These are phyloP conservation scores for Mayetiola destructor DNA, from an alignment of 2,888 invertebrate species.

Conservation along the genomic window DNA sequence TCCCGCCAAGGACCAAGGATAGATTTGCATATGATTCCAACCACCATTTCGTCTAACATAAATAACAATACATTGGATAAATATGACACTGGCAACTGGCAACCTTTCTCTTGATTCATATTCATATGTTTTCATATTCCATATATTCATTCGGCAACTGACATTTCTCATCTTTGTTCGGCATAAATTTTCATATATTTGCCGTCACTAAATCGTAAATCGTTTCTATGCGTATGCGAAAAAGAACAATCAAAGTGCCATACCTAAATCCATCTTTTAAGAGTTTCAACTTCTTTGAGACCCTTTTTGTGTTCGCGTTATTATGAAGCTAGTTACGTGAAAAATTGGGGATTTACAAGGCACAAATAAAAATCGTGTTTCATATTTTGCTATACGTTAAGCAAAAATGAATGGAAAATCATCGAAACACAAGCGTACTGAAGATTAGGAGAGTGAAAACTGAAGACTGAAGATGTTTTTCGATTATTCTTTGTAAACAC, in stretches of 20 bases:
- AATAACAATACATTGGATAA: constrained; percentile 4
- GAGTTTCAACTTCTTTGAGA: not conserved
- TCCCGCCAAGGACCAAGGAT: too few species aligned
- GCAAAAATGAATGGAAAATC: too few species aligned
- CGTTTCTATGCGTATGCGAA: not conserved
- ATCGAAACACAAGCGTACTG: too few species aligned
- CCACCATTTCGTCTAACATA: constrained; percentile 9
- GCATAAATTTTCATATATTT: constrained; percentile 9
- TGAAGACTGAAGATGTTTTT: not conserved
- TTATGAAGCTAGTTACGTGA: constrained; percentile 7
- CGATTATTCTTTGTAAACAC: not conserved
- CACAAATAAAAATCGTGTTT: not conserved
- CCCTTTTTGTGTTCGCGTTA: not conserved
- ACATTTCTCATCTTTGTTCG: constrained; percentile 8
- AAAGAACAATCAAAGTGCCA: not conserved
- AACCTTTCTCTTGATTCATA: constrained; percentile 11
- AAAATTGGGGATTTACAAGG: not conserved
- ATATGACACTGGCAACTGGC: not conserved
- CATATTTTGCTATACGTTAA: constrained; percentile 6
- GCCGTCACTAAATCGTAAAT: not conserved
- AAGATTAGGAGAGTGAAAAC: constrained; percentile 2
- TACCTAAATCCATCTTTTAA: not conserved
- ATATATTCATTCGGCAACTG: too few species aligned
- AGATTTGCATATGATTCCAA: constrained; percentile 10
- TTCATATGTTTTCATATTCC: not conserved